Evolutionary conservation across 2,113 vertebrate species (phyloP), one percentile per base, ranked within the genome.

Genomic region (Elephas maximus): DNA sequence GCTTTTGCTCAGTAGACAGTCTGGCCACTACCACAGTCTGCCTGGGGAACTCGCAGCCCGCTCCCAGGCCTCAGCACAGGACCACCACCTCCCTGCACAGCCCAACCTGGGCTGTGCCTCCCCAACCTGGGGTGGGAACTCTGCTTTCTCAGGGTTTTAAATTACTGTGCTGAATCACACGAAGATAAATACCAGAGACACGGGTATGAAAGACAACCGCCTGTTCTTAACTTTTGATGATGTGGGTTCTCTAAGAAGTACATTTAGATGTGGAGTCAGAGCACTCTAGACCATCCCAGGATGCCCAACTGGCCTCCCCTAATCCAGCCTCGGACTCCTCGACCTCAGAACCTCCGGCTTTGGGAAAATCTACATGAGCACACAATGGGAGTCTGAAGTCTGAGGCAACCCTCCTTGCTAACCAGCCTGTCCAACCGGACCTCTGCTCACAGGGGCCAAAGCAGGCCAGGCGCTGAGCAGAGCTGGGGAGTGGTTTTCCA

Each of bases 171-270:
- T 82, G 57, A 71, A 76, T 92, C 93, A 90, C 33, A 76, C 1
- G 37, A 67, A 96, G 93, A 92, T 78, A 82, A 90, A 80, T n/a
- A 83, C 23, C 65, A 87, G 89, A 63, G 67, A 69, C 48, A 33
- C 10, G 8, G 30, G 5, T 62, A 86, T 95, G 95, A 83, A 81
- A 97, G 90, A 53, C 23, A 28, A 21, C 9, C 0, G 5, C n/a
- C 71, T 84, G 41, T 41, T 33, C 44, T 53, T 37, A 65, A 14
- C 33, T 33, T n/a, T 87, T 33, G 44, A 37, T n/a, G 30, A 51
- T 14, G n/a, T 18, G 67, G 26, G 11, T n/a, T 44, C 65, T 24
- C 12, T 30, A 8, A 74, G n/a, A 45, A 62, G 18, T 41, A 76
- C 14, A 71, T 37, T 63, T 28, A 90, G 81, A 78, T 24, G 18